A percentile compares a stretch with the other conserved stretches of the same genome.
Evolutionary conservation across 2,888 invertebrate species (phyloP).

Genomic region (Platycheirus albimanus): DNA sequence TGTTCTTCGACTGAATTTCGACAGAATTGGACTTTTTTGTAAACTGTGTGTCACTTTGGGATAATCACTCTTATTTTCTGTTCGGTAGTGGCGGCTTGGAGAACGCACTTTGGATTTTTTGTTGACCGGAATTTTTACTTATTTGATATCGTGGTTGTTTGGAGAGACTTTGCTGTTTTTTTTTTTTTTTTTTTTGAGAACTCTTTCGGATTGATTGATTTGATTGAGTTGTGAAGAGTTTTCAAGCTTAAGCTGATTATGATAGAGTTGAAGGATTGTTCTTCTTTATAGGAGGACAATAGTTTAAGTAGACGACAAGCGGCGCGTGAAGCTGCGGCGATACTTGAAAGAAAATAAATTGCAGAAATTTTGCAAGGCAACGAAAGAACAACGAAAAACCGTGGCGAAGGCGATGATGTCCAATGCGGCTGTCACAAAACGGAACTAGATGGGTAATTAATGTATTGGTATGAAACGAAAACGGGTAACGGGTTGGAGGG

Average conservation of each 20-base stretch:
- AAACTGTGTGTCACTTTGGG: constrained; percentile 18
- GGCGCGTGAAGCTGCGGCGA: constrained; percentile 69
- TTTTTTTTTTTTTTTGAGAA: no score
- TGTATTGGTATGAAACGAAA: constrained; percentile 16
- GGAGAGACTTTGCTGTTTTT: no score
- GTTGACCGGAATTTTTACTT: constrained; percentile 15
- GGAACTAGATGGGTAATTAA: constrained; percentile 38
- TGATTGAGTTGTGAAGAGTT: constrained; percentile 25
- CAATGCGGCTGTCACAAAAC: constrained; percentile 67
- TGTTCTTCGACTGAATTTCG: constrained; percentile 33
- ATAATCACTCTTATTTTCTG: constrained; percentile 5
- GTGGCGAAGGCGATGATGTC: constrained; percentile 1
- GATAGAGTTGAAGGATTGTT: constrained; percentile 32
- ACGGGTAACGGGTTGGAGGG: not conserved
- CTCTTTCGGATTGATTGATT: no score
- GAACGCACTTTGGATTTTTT: constrained; percentile 12
- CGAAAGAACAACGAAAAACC: not conserved
- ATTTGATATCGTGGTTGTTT: no score
- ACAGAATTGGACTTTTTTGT: constrained; percentile 17
- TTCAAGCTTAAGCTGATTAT: not conserved
- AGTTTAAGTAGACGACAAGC: constrained; percentile 48
- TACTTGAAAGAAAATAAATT: constrained; percentile 58
- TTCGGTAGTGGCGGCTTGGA: not conserved
- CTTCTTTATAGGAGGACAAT: constrained; percentile 31
- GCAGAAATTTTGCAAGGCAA: constrained; percentile 53